Evolutionary conservation across 2,113 vertebrate genomes (phyloP).

Genomic region (Solea senegalensis): DNA sequence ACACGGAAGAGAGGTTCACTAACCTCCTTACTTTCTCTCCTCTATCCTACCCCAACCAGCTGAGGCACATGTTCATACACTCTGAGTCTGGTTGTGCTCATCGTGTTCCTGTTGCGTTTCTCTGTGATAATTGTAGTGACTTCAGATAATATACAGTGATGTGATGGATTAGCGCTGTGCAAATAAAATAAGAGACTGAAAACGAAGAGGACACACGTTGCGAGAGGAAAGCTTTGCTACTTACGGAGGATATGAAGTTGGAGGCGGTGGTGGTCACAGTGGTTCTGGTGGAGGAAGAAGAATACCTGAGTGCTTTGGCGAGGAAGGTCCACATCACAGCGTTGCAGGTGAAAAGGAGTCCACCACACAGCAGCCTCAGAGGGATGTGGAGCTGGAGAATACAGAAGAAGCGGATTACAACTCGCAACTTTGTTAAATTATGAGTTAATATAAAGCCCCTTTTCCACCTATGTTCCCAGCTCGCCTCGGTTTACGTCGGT

Average conservation of each 20-base stretch:
- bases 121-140: no score
- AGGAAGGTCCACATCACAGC: slow-evolving; percentile 95
- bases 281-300: slow-evolving; percentile 88
- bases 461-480: no score
- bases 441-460: no score
- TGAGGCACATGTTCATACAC: no score
- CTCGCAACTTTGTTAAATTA: neutral
- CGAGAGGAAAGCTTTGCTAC: slow-evolving; percentile 52
- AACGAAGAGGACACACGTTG: no score
- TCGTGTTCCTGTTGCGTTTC: no score
- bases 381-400: slow-evolving; percentile 82
- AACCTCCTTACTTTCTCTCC: no score
- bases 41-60: no score
- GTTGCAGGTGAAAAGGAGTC: slow-evolving; percentile 86
- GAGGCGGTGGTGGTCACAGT: slow-evolving; percentile 92
- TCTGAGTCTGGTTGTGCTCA: no score
- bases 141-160: no score
- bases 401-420: neutral
- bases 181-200: neutral
- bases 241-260: slow-evolving; percentile 93
- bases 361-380: slow-evolving; percentile 79
- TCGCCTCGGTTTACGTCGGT: no score
- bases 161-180: no score
- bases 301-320: slow-evolving; percentile 90
- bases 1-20: neutral